Percentiles rank a stretch among this genome's conserved stretches.
Evolutionary conservation across 2,797 vertebrate species (phyloP).

Genomic region (Centropyge bicolor): DNA sequence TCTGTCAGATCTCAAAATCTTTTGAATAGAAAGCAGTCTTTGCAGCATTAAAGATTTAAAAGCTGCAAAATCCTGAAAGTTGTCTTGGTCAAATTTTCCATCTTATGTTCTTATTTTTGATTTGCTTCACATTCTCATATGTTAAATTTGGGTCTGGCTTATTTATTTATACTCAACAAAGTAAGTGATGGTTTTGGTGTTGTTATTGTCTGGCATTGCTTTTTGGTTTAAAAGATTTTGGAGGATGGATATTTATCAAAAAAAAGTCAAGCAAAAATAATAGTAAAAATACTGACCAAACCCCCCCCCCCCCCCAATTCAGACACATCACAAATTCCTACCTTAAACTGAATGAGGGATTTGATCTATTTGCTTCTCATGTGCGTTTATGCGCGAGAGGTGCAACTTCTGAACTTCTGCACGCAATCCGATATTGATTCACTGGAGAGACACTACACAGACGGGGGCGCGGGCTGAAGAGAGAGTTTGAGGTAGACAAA

Average conservation of each 20-base stretch:
- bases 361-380: slow-evolving; percentile 23
- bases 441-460: slow-evolving; percentile 50
- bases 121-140: background rate
- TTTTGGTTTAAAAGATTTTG: background rate
- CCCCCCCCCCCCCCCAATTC: too few species aligned
- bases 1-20: background rate
- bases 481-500: slow-evolving; percentile 81
- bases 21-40: background rate
- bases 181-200: background rate
- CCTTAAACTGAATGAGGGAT: slow-evolving; percentile 6
- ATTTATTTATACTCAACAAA: background rate
- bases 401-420: slow-evolving; percentile 49
- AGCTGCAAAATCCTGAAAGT: background rate
- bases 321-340: background rate
- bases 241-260: background rate
- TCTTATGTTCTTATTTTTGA: background rate
- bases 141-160: background rate
- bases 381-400: slow-evolving; percentile 32
- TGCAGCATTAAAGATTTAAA: background rate
- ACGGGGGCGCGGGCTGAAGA: slow-evolving; percentile 34
- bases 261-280: background rate
- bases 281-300: background rate
- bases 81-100: background rate
- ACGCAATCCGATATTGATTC: slow-evolving; percentile 52
- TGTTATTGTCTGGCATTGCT: slow-evolving; percentile 1